These are phyloP conservation scores for Leucophora obtusa DNA, from an alignment of 2,888 invertebrate genomes.

Conservation along the genomic window DNA sequence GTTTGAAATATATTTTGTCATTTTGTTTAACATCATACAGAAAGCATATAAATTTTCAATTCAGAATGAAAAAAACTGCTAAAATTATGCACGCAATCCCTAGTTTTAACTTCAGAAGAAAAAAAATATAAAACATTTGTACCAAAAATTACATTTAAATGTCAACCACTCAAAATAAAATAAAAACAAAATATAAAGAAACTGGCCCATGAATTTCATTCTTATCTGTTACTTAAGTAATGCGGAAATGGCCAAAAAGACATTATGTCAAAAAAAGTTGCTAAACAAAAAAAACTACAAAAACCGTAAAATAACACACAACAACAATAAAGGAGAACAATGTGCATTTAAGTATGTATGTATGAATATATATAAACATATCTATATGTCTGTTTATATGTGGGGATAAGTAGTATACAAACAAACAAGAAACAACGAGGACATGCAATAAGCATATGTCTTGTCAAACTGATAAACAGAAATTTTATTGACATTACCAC, in stretches of 20 bases:
- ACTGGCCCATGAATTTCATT: constrained; percentile 62
- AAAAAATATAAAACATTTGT: constrained; percentile 29
- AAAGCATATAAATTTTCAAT: constrained; percentile 58
- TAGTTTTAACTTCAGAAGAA: constrained; percentile 34
- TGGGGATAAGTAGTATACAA: constrained; percentile 46
- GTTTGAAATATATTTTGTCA: constrained; percentile 55
- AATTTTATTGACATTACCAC: constrained; percentile 69
- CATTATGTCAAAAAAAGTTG: constrained; percentile 62
- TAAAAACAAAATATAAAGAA: constrained; percentile 47
- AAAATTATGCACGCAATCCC: constrained; percentile 61
- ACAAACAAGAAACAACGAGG: constrained; percentile 51
- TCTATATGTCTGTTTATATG: constrained; percentile 10
- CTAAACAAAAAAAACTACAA: constrained; percentile 31
- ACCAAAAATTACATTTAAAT: constrained; percentile 62
- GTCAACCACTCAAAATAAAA: constrained; percentile 64
- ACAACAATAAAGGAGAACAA: constrained; percentile 51
- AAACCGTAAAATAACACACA: constrained; percentile 53
- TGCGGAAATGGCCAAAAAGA: constrained; percentile 64
- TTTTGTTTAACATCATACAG: constrained; percentile 57
- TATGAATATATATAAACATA: not conserved
- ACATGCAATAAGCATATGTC: constrained; percentile 66
- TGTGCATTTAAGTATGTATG: constrained; percentile 30
- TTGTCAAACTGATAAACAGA: constrained; percentile 69
- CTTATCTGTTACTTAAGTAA: constrained; percentile 65
- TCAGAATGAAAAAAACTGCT: constrained; percentile 15